These are phyloP conservation scores for Erebia epiphron DNA, from an alignment of 2,888 invertebrate genomes.

Conservation along the genomic window DNA sequence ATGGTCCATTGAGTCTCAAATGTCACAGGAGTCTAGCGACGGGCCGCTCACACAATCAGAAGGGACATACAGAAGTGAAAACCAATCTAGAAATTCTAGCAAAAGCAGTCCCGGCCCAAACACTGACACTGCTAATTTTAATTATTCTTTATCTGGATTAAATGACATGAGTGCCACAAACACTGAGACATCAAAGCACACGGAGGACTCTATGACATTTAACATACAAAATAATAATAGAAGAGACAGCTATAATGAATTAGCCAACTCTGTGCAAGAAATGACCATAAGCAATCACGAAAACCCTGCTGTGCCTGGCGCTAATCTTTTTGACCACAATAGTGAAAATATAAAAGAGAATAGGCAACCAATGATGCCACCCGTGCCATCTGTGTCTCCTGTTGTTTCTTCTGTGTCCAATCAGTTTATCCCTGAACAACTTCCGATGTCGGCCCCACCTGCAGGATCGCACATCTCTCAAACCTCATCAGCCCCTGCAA, in stretches of 20 bases:
- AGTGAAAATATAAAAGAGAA: slow-evolving; percentile 29
- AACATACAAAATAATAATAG: slow-evolving; percentile 52
- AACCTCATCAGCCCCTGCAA: slow-evolving; percentile 6
- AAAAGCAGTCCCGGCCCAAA: slow-evolving; percentile 73
- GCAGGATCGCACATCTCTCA: slow-evolving; percentile 27
- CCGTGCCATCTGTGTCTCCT: slow-evolving; percentile 24
- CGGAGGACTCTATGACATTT: slow-evolving; percentile 52
- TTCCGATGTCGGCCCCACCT: slow-evolving; percentile 28
- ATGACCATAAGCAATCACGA: slow-evolving; percentile 66
- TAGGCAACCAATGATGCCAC: slow-evolving; percentile 18
- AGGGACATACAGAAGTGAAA: slow-evolving; percentile 83
- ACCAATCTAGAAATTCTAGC: slow-evolving; percentile 80
- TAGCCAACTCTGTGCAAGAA: slow-evolving; percentile 63
- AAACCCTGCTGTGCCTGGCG: slow-evolving; percentile 48
- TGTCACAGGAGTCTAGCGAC: slow-evolving; percentile 86
- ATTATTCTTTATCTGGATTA: slow-evolving; percentile 59
- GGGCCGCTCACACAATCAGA: slow-evolving; percentile 84
- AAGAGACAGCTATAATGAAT: slow-evolving; percentile 60
- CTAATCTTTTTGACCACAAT: slow-evolving; percentile 39
- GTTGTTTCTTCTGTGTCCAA: slow-evolving; percentile 5
- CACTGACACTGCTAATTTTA: slow-evolving; percentile 70
- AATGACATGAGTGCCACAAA: slow-evolving; percentile 59
- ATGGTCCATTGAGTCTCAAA: slow-evolving; percentile 86
- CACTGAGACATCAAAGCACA: slow-evolving; percentile 60
- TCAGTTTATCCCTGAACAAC: slow-evolving; percentile 22